Percentiles rank a stretch among this genome's conserved stretches.
Evolutionary conservation across 2,888 invertebrate genomes (phyloP).

Genomic region (Elmis aenea): DNA sequence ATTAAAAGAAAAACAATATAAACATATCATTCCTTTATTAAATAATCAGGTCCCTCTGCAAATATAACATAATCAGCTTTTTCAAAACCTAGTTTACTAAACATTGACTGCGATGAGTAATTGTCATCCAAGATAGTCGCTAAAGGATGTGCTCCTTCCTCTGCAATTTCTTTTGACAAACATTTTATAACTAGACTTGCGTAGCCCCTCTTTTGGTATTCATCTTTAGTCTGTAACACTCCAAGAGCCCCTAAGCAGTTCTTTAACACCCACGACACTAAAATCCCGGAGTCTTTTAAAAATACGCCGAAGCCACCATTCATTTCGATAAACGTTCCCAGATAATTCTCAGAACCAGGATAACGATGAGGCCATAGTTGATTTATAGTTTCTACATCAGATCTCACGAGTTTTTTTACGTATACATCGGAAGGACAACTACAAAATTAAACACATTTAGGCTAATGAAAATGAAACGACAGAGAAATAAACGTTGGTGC

Average conservation of each 20-base stretch:
- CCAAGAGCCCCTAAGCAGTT: slow-evolving; percentile 38
- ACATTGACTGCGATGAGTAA: slow-evolving; percentile 37
- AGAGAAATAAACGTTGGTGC: no score
- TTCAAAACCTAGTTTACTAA: slow-evolving; percentile 35
- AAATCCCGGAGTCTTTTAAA: slow-evolving; percentile 33
- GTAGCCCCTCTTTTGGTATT: slow-evolving; percentile 40
- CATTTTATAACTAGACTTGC: slow-evolving; percentile 37
- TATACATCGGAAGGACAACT: slow-evolving; percentile 39
- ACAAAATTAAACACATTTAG: slow-evolving; percentile 20
- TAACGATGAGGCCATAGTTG: slow-evolving; percentile 38
- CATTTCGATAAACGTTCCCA: slow-evolving; percentile 33
- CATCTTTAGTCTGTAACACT: slow-evolving; percentile 38
- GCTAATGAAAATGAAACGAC: no score
- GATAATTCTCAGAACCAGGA: slow-evolving; percentile 32
- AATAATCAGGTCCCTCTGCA: no score
- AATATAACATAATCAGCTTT: no score
- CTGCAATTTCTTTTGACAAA: slow-evolving; percentile 36
- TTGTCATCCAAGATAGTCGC: slow-evolving; percentile 38
- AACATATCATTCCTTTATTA: no score
- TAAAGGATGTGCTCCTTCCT: slow-evolving; percentile 33
- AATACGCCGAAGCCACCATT: slow-evolving; percentile 43
- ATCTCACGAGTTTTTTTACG: slow-evolving; percentile 30
- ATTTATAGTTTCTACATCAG: slow-evolving; percentile 34
- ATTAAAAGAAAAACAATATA: no score
- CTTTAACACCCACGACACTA: slow-evolving; percentile 42